phyloP scores from a whole-genome alignment of 1,140 invertebrate genomes.

The Ostrea denselamellosa region DNA sequence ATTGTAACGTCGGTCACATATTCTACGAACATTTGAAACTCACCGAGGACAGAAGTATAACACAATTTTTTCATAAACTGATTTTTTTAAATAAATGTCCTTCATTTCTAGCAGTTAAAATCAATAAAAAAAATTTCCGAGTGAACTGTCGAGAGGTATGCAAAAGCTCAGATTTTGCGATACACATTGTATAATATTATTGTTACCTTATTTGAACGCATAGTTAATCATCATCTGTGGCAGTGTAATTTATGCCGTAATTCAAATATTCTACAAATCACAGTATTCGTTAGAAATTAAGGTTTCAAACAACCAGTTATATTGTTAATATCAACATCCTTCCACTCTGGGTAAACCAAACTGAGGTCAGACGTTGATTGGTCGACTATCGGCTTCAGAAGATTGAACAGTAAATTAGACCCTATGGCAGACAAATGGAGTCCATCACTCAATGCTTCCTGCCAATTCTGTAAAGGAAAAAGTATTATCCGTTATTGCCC shows the following conservation, averaged over 20 bases:
- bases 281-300: neutral
- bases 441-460: slow-evolving; percentile 63
- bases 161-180: too few relatives aligned
- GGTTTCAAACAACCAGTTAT: neutral
- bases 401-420: slow-evolving; percentile 60
- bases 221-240: too few relatives aligned
- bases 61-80: neutral
- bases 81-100: neutral
- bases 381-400: slow-evolving; percentile 61
- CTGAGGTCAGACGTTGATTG: slow-evolving; percentile 58
- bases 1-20: neutral
- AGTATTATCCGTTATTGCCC: too few relatives aligned
- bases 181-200: too few relatives aligned
- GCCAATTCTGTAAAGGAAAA: slow-evolving; percentile 52
- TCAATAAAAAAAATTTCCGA: too few relatives aligned
- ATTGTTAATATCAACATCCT: slow-evolving; percentile 61
- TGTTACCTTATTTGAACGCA: too few relatives aligned
- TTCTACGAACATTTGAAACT: neutral
- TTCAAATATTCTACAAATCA: neutral
- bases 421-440: slow-evolving; percentile 64
- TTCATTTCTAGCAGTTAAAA: neutral
- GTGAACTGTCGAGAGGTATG: too few relatives aligned
- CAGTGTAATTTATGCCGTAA: too few relatives aligned
- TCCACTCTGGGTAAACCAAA: slow-evolving; percentile 60
- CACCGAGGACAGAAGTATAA: too few relatives aligned